Evolutionary conservation across 2,113 vertebrate genomes (phyloP).

Genomic region (Centropristis striata): DNA sequence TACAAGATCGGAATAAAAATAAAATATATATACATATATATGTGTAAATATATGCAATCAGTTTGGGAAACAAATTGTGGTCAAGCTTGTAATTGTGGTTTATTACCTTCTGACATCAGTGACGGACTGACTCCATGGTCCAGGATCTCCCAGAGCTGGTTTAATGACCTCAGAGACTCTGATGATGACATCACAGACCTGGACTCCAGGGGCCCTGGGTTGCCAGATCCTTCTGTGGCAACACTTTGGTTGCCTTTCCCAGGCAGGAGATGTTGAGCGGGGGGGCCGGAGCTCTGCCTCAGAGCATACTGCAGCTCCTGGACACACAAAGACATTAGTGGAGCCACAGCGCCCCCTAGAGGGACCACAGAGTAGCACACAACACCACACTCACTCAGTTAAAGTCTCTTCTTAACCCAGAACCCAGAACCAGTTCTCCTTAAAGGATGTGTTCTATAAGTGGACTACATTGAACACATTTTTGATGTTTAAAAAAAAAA

Average conservation of each 20-base stretch:
- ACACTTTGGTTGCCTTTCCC: conserved; percentile 33
- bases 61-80: no score
- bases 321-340: conserved; percentile 8
- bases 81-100: no score
- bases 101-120: conserved; percentile 70
- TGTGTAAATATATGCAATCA: background rate
- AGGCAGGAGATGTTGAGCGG: conserved; percentile 32
- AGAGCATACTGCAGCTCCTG: conserved; percentile 83
- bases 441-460: no score
- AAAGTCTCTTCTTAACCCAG: no score
- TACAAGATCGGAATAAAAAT: no score
- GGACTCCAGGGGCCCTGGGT: conserved; percentile 44
- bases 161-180: conserved; percentile 77
- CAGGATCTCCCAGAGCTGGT: conserved; percentile 85
- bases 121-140: conserved; percentile 85
- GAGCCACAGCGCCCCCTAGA: conserved; percentile 1
- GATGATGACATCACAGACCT: conserved; percentile 72
- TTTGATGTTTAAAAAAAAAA: no score
- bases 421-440: no score
- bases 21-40: no score
- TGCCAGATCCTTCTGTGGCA: conserved; percentile 19
- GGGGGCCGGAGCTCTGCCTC: conserved; percentile 51
- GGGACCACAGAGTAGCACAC: conserved; percentile 5
- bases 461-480: no score
- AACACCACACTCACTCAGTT: no score